Evolutionary conservation across 2,888 invertebrate species (phyloP).

Genomic region (Cerastis leucographa): DNA sequence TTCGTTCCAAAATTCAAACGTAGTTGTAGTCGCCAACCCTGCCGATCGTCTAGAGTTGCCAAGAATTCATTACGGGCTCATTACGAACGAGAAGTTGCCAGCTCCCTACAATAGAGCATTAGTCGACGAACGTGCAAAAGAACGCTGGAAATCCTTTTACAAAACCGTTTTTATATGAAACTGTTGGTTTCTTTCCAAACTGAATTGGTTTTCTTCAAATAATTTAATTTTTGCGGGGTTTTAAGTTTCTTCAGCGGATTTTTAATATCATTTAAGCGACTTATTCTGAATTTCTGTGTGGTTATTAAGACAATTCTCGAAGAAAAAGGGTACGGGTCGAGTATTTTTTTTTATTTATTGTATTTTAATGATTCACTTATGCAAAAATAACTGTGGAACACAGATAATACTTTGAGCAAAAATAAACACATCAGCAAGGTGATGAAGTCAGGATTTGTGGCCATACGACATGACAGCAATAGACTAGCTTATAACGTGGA

Average conservation of each 20-base stretch:
- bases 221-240: constrained; percentile 9
- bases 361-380: neutral
- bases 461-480: neutral
- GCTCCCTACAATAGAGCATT: constrained; percentile 59
- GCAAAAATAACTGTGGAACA: neutral
- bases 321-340: neutral
- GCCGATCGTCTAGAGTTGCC: constrained; percentile 49
- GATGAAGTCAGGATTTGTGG: neutral
- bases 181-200: constrained; percentile 30
- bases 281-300: too few relatives aligned
- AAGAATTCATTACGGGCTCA: constrained; percentile 63
- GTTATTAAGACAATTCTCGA: neutral
- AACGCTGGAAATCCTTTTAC: constrained; percentile 48
- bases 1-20: constrained; percentile 1
- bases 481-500: neutral
- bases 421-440: neutral
- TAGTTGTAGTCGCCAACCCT: constrained; percentile 16
- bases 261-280: neutral
- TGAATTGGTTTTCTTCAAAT: constrained; percentile 40
- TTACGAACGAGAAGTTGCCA: constrained; percentile 49
- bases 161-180: constrained; percentile 36
- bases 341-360: neutral
- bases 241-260: neutral
- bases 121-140: constrained; percentile 49
- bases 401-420: neutral